Evolutionary conservation across 2,113 vertebrate species (phyloP).

Genomic region (Saccopteryx bilineata): DNA sequence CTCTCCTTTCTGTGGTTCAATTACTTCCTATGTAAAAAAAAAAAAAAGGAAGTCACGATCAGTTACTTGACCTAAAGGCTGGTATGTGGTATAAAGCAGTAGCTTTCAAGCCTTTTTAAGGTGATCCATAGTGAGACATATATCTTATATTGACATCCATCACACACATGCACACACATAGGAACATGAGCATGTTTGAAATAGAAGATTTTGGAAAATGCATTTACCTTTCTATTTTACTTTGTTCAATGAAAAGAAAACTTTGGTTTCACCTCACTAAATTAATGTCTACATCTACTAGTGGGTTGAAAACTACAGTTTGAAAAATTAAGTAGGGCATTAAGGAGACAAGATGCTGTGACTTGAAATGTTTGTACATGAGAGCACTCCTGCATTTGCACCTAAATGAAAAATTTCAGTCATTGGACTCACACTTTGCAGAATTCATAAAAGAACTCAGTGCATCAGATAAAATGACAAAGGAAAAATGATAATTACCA

Average conservation of each 20-base stretch:
- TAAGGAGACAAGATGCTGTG: not conserved
- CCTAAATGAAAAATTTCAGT: not conserved
- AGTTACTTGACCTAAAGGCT: not conserved
- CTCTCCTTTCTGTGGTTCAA: not conserved
- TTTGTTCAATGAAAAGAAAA: conserved; percentile 21
- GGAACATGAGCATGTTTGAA: not conserved
- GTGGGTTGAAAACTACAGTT: not conserved
- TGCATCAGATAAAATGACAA: not conserved
- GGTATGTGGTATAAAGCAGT: not conserved
- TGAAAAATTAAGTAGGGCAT: not conserved
- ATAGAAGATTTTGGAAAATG: not conserved
- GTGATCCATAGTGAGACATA: not conserved
- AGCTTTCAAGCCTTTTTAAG: not conserved
- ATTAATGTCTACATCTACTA: not conserved
- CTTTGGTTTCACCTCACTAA: not conserved
- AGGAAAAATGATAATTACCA: not conserved
- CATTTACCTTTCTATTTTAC: not conserved
- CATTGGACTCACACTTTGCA: not conserved
- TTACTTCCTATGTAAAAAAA: not conserved
- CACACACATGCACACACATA: not conserved
- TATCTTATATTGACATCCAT: not conserved
- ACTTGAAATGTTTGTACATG: not conserved
- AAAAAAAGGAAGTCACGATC: not conserved
- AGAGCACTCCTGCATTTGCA: not conserved
- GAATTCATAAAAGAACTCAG: conserved; percentile 14